These are phyloP conservation scores for Catharus fuscescens DNA, from an alignment of 2,113 vertebrate genomes.

Conservation along the genomic window DNA sequence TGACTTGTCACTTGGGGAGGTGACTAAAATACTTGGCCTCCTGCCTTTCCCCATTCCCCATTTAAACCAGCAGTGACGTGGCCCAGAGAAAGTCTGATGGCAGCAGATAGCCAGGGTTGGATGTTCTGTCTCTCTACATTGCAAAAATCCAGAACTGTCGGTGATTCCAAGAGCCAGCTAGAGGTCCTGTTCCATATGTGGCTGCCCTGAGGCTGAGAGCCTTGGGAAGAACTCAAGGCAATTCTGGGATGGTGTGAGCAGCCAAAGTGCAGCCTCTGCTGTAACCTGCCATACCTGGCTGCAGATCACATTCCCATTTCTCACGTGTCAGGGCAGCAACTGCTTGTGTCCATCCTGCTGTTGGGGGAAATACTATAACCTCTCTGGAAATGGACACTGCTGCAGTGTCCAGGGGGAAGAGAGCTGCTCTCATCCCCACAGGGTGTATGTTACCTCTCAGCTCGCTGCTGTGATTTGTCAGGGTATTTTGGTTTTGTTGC, in stretches of 20 bases:
- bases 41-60: background rate
- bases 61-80: background rate
- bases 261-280: background rate
- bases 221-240: background rate
- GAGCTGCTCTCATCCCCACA: fast-evolving
- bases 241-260: fast-evolving
- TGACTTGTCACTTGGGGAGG: background rate
- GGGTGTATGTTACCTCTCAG: slow-evolving; percentile 2
- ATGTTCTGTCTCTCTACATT: fast-evolving
- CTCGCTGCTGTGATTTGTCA: background rate
- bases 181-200: background rate
- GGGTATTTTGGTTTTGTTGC: slow-evolving; percentile 41
- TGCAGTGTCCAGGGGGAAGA: background rate
- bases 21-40: slow-evolving; percentile 19
- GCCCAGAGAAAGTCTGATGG: background rate
- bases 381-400: background rate
- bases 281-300: slow-evolving; percentile 30
- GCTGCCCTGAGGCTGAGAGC: background rate
- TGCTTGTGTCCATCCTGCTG: slow-evolving; percentile 15
- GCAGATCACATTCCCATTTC: slow-evolving; percentile 11
- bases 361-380: background rate
- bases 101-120: background rate
- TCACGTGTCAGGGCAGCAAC: slow-evolving; percentile 34
- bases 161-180: background rate
- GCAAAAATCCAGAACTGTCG: background rate